phyloP scores from a whole-genome alignment of 1,140 invertebrate genomes.

The Stratiolaelaps scimitus region DNA sequence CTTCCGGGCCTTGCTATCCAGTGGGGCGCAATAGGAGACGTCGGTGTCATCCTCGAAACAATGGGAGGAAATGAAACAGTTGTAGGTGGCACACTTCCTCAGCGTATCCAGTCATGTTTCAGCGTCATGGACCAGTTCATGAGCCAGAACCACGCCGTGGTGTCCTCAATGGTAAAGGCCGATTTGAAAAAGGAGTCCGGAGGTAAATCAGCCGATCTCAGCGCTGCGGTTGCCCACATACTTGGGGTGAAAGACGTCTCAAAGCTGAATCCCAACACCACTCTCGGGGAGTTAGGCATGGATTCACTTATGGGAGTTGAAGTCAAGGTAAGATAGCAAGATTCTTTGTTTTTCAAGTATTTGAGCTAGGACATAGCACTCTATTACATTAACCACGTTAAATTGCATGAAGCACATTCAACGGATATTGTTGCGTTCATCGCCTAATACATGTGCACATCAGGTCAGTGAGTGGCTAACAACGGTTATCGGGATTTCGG shows the following conservation, averaged over 20 bases:
- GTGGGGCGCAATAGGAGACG: constrained; percentile 50
- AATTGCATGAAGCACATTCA: no score
- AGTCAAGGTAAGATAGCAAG: constrained; percentile 52
- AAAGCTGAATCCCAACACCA: constrained; percentile 56
- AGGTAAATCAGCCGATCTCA: constrained; percentile 44
- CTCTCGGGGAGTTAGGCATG: constrained; percentile 82
- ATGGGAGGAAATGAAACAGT: constrained; percentile 47
- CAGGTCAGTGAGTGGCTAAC: neutral
- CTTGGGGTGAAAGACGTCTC: constrained; percentile 70
- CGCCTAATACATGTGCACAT: no score
- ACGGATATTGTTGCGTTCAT: no score
- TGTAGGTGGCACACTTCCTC: constrained; percentile 48
- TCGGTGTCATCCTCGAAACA: constrained; percentile 47
- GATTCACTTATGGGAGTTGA: constrained; percentile 96
- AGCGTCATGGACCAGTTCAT: constrained; percentile 68
- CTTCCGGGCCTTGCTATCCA: constrained; percentile 46
- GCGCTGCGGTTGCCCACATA: constrained; percentile 66
- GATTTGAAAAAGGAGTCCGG: constrained; percentile 47
- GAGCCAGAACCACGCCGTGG: constrained; percentile 69
- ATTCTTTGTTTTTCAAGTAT: no score
- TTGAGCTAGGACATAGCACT: no score
- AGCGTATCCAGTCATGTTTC: constrained; percentile 60
- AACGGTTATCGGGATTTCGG: neutral
- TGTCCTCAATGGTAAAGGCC: constrained; percentile 64
- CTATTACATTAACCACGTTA: no score